phyloP scores from a whole-genome alignment of 2,113 vertebrate species.

The Peromyscus maniculatus region DNA sequence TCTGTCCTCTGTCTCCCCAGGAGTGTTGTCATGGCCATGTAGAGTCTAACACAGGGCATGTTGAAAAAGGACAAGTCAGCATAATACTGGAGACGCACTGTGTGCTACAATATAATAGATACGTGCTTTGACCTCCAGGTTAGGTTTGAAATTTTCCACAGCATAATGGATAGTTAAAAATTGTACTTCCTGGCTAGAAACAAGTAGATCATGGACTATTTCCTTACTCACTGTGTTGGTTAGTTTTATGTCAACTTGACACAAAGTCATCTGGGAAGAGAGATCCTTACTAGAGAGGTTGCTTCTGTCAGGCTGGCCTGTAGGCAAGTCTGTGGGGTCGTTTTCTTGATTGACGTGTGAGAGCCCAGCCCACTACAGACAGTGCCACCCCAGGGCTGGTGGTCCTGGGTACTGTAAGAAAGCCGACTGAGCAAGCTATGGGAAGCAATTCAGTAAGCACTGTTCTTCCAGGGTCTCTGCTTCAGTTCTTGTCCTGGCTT shows the following conservation, averaged over 20 bases:
- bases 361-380: not conserved
- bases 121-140: not conserved
- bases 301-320: not conserved
- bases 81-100: not conserved
- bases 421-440: too few species aligned
- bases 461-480: not conserved
- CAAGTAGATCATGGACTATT: not conserved
- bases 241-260: not conserved
- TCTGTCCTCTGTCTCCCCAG: not conserved
- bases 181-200: not conserved
- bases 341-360: not conserved
- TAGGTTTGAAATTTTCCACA: not conserved
- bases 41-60: not conserved
- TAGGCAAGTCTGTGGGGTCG: not conserved
- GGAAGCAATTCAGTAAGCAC: not conserved
- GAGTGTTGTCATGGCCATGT: not conserved
- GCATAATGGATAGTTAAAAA: not conserved
- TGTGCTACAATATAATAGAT: not conserved
- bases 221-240: not conserved
- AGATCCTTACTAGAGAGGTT: not conserved
- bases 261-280: not conserved
- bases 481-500: not conserved
- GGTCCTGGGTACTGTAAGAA: not conserved
- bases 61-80: not conserved
- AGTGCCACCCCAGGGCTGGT: not conserved